Evolutionary conservation across 2,113 vertebrate species (phyloP).

Genomic region (Heliornis fulica): DNA sequence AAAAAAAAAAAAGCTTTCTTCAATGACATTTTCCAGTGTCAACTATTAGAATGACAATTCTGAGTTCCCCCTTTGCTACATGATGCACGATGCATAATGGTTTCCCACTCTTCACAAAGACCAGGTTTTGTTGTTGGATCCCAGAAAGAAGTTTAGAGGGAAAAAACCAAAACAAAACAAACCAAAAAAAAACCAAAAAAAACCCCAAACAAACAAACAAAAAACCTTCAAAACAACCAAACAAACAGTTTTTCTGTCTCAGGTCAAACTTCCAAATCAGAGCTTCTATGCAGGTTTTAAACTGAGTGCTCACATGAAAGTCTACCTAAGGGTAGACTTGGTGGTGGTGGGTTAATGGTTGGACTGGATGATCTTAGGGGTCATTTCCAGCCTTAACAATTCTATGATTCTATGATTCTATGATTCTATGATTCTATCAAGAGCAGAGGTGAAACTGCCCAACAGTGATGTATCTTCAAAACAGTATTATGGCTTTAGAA

Average conservation of each 20-base stretch:
- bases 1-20: constrained; percentile 81
- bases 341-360: too few relatives aligned
- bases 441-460: background rate
- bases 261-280: background rate
- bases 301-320: background rate
- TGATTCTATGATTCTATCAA: too few relatives aligned
- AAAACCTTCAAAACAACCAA: too few relatives aligned
- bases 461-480: background rate
- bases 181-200: too few relatives aligned
- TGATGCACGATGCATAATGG: constrained; percentile 55
- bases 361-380: too few relatives aligned
- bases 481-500: background rate
- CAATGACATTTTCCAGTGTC: constrained; percentile 81
- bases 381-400: too few relatives aligned
- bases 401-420: too few relatives aligned
- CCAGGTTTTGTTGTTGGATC: background rate
- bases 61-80: constrained; percentile 69
- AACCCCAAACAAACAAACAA: too few relatives aligned
- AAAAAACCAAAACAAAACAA: background rate
- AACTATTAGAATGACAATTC: constrained; percentile 80
- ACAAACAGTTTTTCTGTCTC: background rate
- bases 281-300: background rate
- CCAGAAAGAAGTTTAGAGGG: background rate
- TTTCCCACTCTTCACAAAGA: background rate
- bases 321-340: too few relatives aligned